A percentile compares a stretch with the other conserved stretches of the same genome.
Conservation (phyloP, 2,113 vertebrate genomes). For the Myotis lucifugus region DNA sequence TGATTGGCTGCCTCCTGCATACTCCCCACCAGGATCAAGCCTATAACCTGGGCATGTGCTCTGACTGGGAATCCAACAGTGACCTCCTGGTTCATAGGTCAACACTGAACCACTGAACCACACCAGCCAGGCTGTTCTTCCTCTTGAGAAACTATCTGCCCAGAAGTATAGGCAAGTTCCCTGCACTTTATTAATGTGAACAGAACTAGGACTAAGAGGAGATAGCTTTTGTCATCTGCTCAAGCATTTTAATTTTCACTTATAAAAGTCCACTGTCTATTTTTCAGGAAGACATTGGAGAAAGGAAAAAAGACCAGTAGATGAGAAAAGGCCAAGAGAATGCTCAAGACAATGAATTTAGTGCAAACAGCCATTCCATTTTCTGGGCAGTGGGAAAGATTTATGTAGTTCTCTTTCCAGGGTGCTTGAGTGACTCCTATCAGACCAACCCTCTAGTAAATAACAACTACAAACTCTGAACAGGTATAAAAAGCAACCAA, state of each 20-base stretch:
- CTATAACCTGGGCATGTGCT: no score
- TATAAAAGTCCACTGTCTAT: background rate
- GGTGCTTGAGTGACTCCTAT: background rate
- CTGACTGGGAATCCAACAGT: no score
- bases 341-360: background rate
- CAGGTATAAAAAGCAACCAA: background rate
- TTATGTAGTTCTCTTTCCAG: background rate
- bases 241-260: background rate
- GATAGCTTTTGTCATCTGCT: background rate
- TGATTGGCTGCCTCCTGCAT: no score
- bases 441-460: background rate
- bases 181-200: background rate
- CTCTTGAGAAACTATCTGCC: background rate
- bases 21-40: no score
- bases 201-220: background rate
- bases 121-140: background rate
- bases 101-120: no score
- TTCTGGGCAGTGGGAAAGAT: background rate
- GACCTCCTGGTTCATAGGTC: no score
- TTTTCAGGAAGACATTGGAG: background rate
- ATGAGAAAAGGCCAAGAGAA: background rate
- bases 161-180: background rate
- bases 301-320: background rate
- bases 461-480: background rate
- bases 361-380: background rate